Evolutionary conservation across 2,113 vertebrate species (phyloP).

Genomic region (Salvelinus alpinus): DNA sequence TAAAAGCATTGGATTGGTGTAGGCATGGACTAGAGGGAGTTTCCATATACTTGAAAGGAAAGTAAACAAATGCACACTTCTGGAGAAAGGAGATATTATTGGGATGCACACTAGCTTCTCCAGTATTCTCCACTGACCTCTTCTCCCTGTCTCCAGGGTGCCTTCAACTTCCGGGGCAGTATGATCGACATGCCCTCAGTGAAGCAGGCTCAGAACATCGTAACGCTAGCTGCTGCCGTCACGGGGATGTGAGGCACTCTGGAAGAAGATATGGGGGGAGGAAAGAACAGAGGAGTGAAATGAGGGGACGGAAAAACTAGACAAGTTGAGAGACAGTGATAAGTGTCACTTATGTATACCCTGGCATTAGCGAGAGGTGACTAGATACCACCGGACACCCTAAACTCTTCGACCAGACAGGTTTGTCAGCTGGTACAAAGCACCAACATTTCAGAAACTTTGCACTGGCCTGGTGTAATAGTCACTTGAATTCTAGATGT

Average conservation of each 20-base stretch:
- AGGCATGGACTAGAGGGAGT: too few species aligned
- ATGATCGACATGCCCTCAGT: slow-evolving; percentile 99
- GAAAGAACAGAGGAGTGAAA: not conserved
- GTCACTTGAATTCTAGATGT: not conserved
- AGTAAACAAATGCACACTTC: too few species aligned
- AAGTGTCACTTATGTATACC: not conserved
- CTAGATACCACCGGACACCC: not conserved
- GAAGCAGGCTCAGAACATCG: slow-evolving; percentile 96
- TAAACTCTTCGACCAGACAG: not conserved
- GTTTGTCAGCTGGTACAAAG: too few species aligned
- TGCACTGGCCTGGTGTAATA: too few species aligned
- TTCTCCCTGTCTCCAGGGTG: slow-evolving; percentile 79
- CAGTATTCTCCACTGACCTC: not conserved
- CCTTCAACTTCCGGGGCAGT: slow-evolving; percentile 93
- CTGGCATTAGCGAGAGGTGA: not conserved
- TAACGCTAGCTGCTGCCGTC: slow-evolving; percentile 84
- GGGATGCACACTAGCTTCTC: not conserved
- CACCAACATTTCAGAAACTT: too few species aligned
- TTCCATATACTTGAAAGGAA: too few species aligned
- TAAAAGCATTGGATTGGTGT: too few species aligned
- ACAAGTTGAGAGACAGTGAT: not conserved
- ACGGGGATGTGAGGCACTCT: slow-evolving; percentile 58
- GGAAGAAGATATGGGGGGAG: not conserved
- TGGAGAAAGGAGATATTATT: too few species aligned
- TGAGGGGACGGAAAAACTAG: not conserved